Evolutionary conservation across 2,888 invertebrate genomes (phyloP), one percentile per base, ranked within the genome.

Genomic region (Volucella bombylans): DNA sequence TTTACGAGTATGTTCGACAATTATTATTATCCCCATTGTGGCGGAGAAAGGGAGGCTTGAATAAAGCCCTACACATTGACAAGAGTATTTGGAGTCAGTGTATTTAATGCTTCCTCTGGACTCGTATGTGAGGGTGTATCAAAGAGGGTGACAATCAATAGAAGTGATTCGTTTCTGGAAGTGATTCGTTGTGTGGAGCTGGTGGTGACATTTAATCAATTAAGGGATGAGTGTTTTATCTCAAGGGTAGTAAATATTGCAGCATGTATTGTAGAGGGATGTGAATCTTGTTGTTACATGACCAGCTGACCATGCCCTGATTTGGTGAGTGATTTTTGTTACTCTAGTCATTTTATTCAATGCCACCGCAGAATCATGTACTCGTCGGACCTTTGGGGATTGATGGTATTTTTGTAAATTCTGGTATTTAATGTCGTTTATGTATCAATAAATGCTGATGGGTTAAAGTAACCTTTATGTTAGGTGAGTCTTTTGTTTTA

Each of bases 11-110:
- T 83, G 54, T 62, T 74, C 55, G 23, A 49, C 68, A 69, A 79
- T 79, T 82, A 73, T 79, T 82, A 73, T 79, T 68, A 79, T 79
- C 73, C 6, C 31, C 74, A 65, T 83, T 83, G 54, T n/a, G 57
- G 49, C 15, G 14, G 6, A n/a, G 43, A 8, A 61, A 50, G 15
- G 14, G 10, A 47, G 50, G 18, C 62, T 65, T 49, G 50, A 72
- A 55, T 68, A 41, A 62, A 62, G 55, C 52, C 57, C 55, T 39
- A 10, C 6, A 41, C 45, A 55, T 49, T 64, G 80, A 79, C 79
- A 79, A 47, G 41, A 31, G 31, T 43, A 65, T 52, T 79, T 61
- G 11, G 23, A 50, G 43, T 8, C 0, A 23, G 65, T 65, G 39
- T 69, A 64, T 76, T 69, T 57, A 64, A 71, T 23, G 43, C 49